These are phyloP conservation scores for Rutilus rutilus DNA, from an alignment of 2,113 vertebrate genomes.

Conservation along the genomic window DNA sequence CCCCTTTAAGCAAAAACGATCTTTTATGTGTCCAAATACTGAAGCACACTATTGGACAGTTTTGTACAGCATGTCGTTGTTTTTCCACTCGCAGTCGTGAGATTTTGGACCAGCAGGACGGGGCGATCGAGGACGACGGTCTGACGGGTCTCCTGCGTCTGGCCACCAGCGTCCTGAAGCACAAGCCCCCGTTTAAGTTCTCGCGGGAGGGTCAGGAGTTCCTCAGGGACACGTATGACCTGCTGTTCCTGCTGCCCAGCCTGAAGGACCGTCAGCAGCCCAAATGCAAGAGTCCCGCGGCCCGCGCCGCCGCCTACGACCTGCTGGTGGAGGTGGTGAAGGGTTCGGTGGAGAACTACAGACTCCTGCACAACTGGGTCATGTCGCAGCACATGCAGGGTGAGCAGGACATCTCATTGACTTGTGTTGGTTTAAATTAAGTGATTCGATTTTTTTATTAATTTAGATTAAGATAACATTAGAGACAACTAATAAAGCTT, in stretches of 20 bases:
- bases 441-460: not conserved
- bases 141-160: constrained; percentile 92
- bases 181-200: constrained; percentile 98
- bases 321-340: constrained; percentile 97
- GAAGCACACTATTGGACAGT: not conserved
- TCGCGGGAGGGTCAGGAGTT: constrained; percentile 98
- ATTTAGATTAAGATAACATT: not conserved
- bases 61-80: not conserved
- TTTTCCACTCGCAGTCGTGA: constrained; percentile 59
- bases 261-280: constrained; percentile 94
- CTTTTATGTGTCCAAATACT: too few species aligned
- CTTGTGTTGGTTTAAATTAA: not conserved
- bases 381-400: constrained; percentile 99
- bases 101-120: constrained; percentile 97
- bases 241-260: constrained; percentile 95
- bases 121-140: constrained; percentile 93
- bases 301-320: constrained; percentile 95
- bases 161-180: constrained; percentile 95
- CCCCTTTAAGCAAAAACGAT: too few species aligned
- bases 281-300: constrained; percentile 97
- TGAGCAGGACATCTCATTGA: constrained; percentile 72
- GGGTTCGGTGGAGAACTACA: constrained; percentile 96
- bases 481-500: not conserved
- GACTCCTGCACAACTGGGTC: constrained; percentile 98
- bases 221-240: constrained; percentile 93